phyloP scores from a whole-genome alignment of 2,113 vertebrate species.

The Tiliqua scincoides region DNA sequence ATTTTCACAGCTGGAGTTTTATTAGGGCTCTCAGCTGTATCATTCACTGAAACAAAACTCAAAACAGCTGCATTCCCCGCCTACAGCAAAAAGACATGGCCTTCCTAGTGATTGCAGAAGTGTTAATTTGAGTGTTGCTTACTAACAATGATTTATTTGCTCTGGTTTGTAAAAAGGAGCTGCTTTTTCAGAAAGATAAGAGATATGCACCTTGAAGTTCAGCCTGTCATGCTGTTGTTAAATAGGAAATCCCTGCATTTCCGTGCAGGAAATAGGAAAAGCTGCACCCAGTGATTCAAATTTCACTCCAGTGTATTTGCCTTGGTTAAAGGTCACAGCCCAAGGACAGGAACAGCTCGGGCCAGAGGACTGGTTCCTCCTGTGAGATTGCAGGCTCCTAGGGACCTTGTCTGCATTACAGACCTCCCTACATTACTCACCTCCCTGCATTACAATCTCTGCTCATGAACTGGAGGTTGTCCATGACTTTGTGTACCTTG shows the following conservation, averaged over 20 bases:
- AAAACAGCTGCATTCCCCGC: conserved; percentile 23
- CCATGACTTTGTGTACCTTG: no score
- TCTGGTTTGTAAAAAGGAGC: not conserved
- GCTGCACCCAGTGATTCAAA: no score
- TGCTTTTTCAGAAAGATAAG: not conserved
- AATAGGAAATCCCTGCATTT: no score
- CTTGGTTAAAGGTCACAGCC: no score
- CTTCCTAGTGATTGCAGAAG: conserved; percentile 22
- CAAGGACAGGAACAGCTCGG: no score
- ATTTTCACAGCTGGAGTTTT: not conserved
- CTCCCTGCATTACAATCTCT: no score
- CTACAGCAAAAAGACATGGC: not conserved
- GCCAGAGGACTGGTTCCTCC: no score
- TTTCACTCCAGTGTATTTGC: no score
- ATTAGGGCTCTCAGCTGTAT: conserved; percentile 22
- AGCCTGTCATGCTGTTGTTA: not conserved
- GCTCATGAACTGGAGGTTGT: no score
- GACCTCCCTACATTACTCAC: no score
- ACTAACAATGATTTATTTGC: conserved; percentile 30
- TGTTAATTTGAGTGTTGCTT: not conserved
- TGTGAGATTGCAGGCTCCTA: no score
- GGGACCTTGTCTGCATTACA: no score
- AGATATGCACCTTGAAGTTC: not conserved
- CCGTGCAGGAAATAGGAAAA: not conserved
- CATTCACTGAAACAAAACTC: not conserved